Base-by-base conservation (phyloP, 1,140 invertebrate species). In the Drepana arcuata region DNA sequence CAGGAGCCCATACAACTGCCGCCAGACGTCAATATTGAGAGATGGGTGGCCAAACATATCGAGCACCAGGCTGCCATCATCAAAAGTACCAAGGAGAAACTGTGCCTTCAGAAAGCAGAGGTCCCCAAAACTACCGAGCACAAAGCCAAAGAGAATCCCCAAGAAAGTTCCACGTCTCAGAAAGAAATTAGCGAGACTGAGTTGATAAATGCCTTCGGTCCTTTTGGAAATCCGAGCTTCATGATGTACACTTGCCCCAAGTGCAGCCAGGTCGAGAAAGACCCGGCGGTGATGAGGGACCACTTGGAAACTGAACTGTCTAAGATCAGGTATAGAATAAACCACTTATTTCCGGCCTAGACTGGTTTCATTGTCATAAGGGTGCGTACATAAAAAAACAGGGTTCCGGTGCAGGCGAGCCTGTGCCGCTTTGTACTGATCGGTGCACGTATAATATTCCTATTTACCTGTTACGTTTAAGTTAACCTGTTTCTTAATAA, bases 301-400 rank as follows among this genome's bases (percentile, higher is more conserved):
- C 77, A 81, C 42, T 54, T 81, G 35, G 71, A 78, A 39, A 58
- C 23, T 7, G 77, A 81, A 40, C 34, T 81, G 12, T 61, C 62
- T 26, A 75, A 70, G 39, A 75, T 81, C 35, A 60, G 75, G 75
- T 75, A 38, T 57, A 57, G n/a, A n/a, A n/a, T n/a, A n/a, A n/a
- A n/a, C n/a, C n/a, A n/a, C n/a, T n/a, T n/a, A n/a, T n/a, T n/a
- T n/a, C n/a, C n/a, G n/a, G n/a, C n/a, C n/a, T n/a, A n/a, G n/a
- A n/a, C n/a, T n/a, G n/a, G n/a, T n/a, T n/a, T n/a, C n/a, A n/a
- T n/a, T n/a, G n/a, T n/a, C n/a, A n/a, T n/a, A n/a, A n/a, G n/a
- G n/a, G n/a, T n/a, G n/a, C n/a, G n/a, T n/a, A n/a, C n/a, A n/a
- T n/a, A n/a, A n/a, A n/a, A n/a, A n/a, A n/a, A n/a, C n/a, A n/a